Conservation (phyloP, 2,797 vertebrate species). For the Masticophis lateralis region DNA sequence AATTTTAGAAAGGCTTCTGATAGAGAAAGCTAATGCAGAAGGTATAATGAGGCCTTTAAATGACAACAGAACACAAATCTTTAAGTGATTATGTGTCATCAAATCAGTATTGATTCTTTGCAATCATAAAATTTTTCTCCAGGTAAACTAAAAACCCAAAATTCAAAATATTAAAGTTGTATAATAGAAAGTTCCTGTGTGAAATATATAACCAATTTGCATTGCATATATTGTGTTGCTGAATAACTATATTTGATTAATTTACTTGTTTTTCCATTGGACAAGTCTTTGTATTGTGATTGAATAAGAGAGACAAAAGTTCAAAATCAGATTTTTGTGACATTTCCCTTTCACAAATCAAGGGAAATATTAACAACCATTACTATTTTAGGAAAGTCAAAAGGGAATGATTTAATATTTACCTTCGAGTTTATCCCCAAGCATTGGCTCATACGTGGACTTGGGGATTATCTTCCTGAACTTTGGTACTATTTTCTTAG, state of each 20-base stretch:
- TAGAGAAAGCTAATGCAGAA: background rate
- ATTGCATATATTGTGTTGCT: background rate
- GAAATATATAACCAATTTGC: background rate
- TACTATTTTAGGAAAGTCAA: background rate
- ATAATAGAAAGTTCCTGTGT: background rate
- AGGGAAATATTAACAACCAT: conserved; percentile 8
- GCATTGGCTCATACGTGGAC: conserved; percentile 66
- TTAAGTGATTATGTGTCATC: background rate
- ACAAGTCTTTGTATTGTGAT: background rate
- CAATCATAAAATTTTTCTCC: background rate
- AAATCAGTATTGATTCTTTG: background rate
- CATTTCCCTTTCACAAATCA: background rate
- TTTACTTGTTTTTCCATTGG: background rate
- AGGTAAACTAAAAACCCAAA: background rate
- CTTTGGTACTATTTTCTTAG: conserved; percentile 57
- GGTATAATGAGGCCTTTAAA: background rate
- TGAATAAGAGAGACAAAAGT: background rate
- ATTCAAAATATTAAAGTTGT: background rate
- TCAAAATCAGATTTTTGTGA: background rate
- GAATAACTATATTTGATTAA: background rate
- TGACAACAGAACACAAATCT: background rate
- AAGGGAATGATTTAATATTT: conserved; percentile 40
- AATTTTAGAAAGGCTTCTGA: background rate
- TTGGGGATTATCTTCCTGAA: conserved; percentile 69
- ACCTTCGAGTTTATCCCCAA: conserved; percentile 82